Base-by-base conservation (phyloP, 2,888 invertebrate species). In the Xestia c-nigrum region DNA sequence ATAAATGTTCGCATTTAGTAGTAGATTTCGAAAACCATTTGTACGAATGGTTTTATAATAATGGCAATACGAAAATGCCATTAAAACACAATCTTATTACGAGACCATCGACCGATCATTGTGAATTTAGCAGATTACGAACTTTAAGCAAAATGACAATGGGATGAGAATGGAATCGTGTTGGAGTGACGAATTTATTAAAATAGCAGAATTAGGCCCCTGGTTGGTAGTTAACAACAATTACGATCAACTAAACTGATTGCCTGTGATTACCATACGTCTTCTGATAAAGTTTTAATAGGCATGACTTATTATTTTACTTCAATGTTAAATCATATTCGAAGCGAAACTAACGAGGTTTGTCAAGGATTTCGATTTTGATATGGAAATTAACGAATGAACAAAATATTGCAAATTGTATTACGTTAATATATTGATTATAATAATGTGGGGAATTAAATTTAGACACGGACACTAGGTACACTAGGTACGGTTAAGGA, bases 261-360 rank as follows among this genome's bases (percentile, higher is more conserved):
- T 57, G 24, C 24, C 59, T 43, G 43, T 43, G 43, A 43, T 43
- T 43, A 43, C 43, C 43, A 31, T 38, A 46, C 19, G 66, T 46
- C 3, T 43, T 68, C 55, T 47, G 71, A 80, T 81, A 66, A 73
- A 31, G 38, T 57, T 6, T 5, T 59, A 47, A 50, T 31, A 38
- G 24, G 31, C 55, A 19, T 59, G 16, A n/a, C n/a, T 31, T 52
- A 43, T 66, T 70, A 69, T 68, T 67, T 65, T 50, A 66, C 61
- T 50, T 67, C 40, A 59, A 59, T 59, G 16, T 77, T 73, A 64
- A 83, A 82, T 74, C n/a, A 67, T n/a, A 46, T 46, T 40, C 64
- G 73, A 82, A 59, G 73, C 47, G 64, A 47, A 68, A 64, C 73
- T 31, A 24, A 83, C 74, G 40, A 21, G 10, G 72, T 81, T 81